Conservation (phyloP, 1,140 invertebrate genomes). For the Acromyrmex heyeri region DNA sequence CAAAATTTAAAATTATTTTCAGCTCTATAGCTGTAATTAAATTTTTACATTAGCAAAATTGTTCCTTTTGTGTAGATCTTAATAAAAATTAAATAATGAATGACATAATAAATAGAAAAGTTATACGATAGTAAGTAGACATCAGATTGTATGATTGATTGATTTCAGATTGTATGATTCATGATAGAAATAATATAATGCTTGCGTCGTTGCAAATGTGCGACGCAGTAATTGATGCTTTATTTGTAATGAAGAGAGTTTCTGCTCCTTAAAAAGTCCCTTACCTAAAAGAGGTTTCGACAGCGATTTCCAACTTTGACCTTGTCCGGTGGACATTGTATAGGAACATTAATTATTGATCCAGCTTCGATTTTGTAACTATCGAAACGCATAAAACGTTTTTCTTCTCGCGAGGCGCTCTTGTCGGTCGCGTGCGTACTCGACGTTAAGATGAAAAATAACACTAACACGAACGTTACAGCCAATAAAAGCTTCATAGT, state of each 20-base stretch:
- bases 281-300: slow-evolving; percentile 80
- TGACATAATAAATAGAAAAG: no score
- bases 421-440: slow-evolving; percentile 27
- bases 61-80: no score
- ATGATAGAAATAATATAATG: neutral
- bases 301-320: slow-evolving; percentile 80
- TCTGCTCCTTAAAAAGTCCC: neutral
- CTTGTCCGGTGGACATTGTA: slow-evolving; percentile 77
- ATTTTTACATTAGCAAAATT: no score
- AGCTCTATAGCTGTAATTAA: no score
- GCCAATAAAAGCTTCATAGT: slow-evolving; percentile 75
- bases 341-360: slow-evolving; percentile 82
- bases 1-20: no score
- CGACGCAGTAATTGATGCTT: neutral
- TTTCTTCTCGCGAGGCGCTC: slow-evolving; percentile 27
- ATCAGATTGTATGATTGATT: no score
- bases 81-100: no score
- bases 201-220: neutral
- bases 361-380: slow-evolving; percentile 64
- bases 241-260: neutral
- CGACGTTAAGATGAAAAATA: slow-evolving; percentile 65
- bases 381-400: slow-evolving; percentile 76
- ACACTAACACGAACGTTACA: slow-evolving; percentile 57
- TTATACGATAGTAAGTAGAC: no score
- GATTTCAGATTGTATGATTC: no score